These are phyloP conservation scores for Acanthaster planci DNA, from an alignment of 35 echinoderm and acorn worm species.

Conservation along the genomic window DNA sequence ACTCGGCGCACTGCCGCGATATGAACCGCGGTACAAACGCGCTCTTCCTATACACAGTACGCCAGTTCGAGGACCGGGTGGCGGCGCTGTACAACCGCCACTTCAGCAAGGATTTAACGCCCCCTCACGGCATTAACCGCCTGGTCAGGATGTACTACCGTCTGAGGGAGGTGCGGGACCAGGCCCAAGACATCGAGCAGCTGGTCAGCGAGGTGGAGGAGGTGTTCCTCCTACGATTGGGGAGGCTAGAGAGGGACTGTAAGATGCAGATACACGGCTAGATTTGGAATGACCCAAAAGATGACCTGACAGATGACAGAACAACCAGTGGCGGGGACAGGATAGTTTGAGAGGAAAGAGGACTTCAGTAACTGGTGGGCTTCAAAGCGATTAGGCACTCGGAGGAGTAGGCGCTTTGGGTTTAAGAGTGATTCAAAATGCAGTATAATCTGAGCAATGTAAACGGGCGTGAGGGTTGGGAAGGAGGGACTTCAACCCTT, in stretches of 20 bases:
- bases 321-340: no score
- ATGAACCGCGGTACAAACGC: constrained; percentile 6
- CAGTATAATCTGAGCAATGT: no score
- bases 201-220: neutral
- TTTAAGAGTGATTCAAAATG: no score
- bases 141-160: neutral
- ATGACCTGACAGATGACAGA: no score
- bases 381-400: no score
- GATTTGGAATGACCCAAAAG: neutral
- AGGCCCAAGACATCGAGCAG: neutral
- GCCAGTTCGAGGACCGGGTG: neutral
- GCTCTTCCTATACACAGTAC: neutral
- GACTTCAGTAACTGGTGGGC: no score
- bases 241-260: neutral
- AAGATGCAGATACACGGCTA: constrained; percentile 4
- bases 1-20: constrained; percentile 13
- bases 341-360: no score
- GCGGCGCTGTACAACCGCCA: neutral
- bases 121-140: constrained; percentile 1
- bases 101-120: neutral
- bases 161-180: neutral
- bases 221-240: neutral
- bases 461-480: no score
- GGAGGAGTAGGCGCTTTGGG: no score
- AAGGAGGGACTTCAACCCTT: no score